phyloP scores from a whole-genome alignment of 2,797 vertebrate species.

The Glossophaga mutica region DNA sequence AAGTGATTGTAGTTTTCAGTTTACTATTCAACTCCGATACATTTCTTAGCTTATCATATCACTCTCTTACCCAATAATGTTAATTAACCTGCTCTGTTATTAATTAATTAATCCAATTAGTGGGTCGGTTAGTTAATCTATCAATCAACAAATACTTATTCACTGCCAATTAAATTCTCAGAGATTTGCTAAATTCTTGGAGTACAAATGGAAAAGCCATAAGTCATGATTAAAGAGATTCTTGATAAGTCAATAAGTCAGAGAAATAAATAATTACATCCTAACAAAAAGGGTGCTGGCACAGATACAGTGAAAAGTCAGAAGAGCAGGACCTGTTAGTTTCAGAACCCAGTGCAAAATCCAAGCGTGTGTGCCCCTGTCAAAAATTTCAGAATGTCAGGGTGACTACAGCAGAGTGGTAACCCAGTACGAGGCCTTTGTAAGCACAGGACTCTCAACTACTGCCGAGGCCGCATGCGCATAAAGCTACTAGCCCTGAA shows the following conservation, averaged over 20 bases:
- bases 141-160: not conserved
- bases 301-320: not conserved
- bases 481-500: not conserved
- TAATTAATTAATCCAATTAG: not conserved
- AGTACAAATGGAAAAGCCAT: not conserved
- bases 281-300: not conserved
- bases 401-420: not conserved
- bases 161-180: not conserved
- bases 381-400: not conserved
- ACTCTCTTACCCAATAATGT: not conserved
- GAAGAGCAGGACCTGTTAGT: not conserved
- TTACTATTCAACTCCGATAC: not conserved
- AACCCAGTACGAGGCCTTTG: not conserved
- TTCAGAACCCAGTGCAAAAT: not conserved
- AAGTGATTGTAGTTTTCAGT: not conserved
- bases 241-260: not conserved
- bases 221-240: not conserved
- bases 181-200: not conserved
- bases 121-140: not conserved
- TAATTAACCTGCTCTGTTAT: not conserved
- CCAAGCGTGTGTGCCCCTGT: not conserved
- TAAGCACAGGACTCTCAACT: rapidly evolving
- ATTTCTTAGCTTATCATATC: not conserved
- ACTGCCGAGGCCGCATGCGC: rapidly evolving
- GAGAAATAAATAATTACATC: not conserved